Evolutionary conservation across 2,797 vertebrate species (phyloP), one percentile per base, ranked within the genome.

Genomic region (Urophycis tenuis): DNA sequence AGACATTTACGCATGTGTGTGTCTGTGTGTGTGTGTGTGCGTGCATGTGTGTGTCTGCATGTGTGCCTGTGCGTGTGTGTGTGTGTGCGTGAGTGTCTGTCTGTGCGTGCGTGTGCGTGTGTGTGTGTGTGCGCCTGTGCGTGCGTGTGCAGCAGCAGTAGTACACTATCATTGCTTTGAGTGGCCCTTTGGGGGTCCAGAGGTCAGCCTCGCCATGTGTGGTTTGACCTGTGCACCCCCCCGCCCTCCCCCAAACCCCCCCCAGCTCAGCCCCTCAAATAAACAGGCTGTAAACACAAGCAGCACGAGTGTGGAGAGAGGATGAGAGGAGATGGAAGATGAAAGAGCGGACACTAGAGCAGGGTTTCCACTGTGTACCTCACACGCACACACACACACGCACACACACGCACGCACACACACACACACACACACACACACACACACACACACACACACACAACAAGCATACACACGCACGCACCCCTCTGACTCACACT

Each of bases 211-310:
- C 90, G 78, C 89, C 87, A 90, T 93, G 91, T 91, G 92, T 93
- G 93, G 92, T 89, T 91, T 92, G 91, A 92, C 91, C 92, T 88
- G 82, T 25, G 31, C 79, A 85, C 79, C 81, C 85, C 81, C 41
- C 79, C 77, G 81, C 87, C 83, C 81, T 78, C 83, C 8, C 83
- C 86, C 80, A 33, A 77, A 76, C 83, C 86, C 82, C 82, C 88
- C 87, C 87, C 79, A 87, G 88, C 87, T 88, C 89, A 88, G 88
- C 87, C 84, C 91, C 88, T 92, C 91, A 90, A 89, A 92, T 93
- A 92, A 92, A 93, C 91, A 92, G 86, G 85, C 91, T 81, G 89
- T 92, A 93, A 92, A 93, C 90, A 92, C 87, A 88, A 86, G 85
- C 85, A 78, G 74, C 45, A 49, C 71, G 73, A 39, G 77, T 78